phyloP scores from a whole-genome alignment of 2,113 vertebrate genomes.

The Phrynosoma blainvillii region DNA sequence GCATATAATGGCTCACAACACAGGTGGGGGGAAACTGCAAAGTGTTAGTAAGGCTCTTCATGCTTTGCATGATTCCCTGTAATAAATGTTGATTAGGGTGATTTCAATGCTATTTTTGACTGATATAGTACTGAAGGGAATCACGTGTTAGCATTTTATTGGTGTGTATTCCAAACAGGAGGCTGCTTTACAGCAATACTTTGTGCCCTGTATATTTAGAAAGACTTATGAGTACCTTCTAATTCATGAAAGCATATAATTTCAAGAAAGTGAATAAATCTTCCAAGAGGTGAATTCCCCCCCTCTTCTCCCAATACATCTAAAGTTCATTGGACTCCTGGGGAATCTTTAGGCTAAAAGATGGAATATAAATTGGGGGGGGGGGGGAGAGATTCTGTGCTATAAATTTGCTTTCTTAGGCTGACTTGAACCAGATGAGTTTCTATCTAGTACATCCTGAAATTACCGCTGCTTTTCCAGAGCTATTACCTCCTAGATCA shows the following conservation, averaged over 20 bases:
- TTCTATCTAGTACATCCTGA: background rate
- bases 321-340: background rate
- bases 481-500: conserved; percentile 21
- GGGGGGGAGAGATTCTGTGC: background rate
- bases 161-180: background rate
- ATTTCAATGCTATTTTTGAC: accelerated
- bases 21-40: background rate
- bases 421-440: background rate
- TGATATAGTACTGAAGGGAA: background rate
- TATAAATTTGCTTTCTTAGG: conserved; percentile 13
- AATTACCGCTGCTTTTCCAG: background rate
- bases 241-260: background rate
- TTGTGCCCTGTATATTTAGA: background rate
- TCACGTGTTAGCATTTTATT: background rate
- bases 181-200: background rate
- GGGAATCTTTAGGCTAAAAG: conserved; percentile 12
- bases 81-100: background rate
- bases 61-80: background rate
- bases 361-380: background rate
- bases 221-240: background rate
- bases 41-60: background rate
- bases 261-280: background rate
- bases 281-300: background rate
- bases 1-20: background rate
- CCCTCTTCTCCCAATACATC: background rate